Evolutionary conservation across 1,140 invertebrate genomes (phyloP), one percentile per base, ranked within the genome.

Genomic region (Zaprionus ornatus): DNA sequence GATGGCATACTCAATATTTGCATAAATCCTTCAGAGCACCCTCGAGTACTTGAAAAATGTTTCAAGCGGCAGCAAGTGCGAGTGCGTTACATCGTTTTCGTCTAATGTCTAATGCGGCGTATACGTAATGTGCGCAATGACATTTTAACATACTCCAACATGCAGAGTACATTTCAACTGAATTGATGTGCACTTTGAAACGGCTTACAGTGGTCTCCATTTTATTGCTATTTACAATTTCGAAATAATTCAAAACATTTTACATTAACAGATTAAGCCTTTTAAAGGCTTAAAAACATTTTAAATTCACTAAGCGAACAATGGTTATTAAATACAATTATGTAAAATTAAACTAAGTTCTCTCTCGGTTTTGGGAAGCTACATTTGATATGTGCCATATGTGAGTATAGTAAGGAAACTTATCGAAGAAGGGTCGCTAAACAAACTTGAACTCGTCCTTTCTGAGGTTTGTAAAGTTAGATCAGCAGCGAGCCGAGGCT

Each of bases 1-100:
- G 77, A 78, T 66, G 70, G 82, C 82, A 71, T 73, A 79, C 74
- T 64, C 78, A 86, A 88, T 87, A 87, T 88, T 90, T 90, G 77
- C 85, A 88, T 90, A 90, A 90, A 87, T 88, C 78, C 80, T 73
- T 88, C 67, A 74, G 77, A 80, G 84, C 60, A 63, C 40, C 69
- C 52, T 9, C 69, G 29, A 82, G 79, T 72, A 69, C 77, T 82
- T 72, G 55, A 78, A 71, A 74, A 88, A 76, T 79, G 74, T 84
- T 88, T 87, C 67, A 65, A 68, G 73, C 72, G 64, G 54, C 71
- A 71, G 13, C 63, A 23, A 74, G 64, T 63, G 35, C 48, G 56
- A n/a, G 40, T 45, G 55, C 69, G 61, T 37, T 48, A 73, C 62
- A 73, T 19, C 74, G 55, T 59, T 61, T 54, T 75, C 74, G 48